phyloP scores from a whole-genome alignment of 2,797 vertebrate genomes.

The Staurois parvus region DNA sequence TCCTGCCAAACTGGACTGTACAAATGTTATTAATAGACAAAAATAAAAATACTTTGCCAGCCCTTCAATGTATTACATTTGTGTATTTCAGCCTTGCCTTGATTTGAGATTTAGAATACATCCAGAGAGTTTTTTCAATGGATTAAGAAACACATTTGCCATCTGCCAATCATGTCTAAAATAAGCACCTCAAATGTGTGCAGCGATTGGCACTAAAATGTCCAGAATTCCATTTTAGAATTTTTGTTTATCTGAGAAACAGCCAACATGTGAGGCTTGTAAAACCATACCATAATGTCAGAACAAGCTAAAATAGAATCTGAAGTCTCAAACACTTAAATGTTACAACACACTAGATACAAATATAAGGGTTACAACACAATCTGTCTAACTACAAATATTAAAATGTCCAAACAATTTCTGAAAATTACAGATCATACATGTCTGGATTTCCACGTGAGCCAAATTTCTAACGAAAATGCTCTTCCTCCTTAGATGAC shows the following conservation, averaged over 20 bases:
- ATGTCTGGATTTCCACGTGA: too few relatives aligned
- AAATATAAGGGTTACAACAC: background rate
- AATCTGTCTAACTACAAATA: background rate
- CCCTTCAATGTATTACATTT: too few relatives aligned
- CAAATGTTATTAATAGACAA: too few relatives aligned
- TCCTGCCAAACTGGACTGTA: too few relatives aligned
- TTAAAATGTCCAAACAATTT: background rate
- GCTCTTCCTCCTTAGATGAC: too few relatives aligned
- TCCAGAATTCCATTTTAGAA: background rate
- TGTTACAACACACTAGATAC: too few relatives aligned
- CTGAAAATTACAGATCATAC: background rate
- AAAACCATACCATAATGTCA: background rate
- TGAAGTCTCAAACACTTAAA: background rate
- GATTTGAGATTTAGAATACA: too few relatives aligned
- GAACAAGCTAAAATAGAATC: background rate
- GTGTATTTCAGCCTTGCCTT: too few relatives aligned
- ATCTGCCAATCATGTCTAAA: background rate
- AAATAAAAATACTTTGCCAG: too few relatives aligned
- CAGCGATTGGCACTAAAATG: background rate
- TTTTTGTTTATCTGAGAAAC: background rate
- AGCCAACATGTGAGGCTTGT: background rate
- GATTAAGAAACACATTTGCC: background rate
- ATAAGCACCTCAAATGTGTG: too few relatives aligned
- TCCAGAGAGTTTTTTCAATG: too few relatives aligned
- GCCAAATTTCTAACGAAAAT: too few relatives aligned